Conservation (phyloP, 1,140 invertebrate species). For the Alviniconcha marisindica region DNA sequence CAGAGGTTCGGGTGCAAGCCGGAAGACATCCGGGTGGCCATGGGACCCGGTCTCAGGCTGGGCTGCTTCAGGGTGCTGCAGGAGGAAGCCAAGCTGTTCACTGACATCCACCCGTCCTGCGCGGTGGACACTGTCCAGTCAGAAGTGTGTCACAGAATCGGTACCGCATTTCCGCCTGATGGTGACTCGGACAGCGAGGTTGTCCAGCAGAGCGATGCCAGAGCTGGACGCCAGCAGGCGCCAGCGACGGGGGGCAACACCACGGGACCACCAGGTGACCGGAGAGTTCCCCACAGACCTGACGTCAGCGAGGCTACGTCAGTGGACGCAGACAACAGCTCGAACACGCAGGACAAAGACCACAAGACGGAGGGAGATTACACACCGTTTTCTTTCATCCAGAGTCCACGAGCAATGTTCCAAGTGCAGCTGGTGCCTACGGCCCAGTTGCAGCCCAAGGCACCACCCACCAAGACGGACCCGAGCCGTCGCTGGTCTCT, state of each 20-base stretch:
- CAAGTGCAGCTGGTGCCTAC: neutral
- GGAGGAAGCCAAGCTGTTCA: slow-evolving; percentile 37
- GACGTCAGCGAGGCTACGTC: no score
- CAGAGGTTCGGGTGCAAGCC: slow-evolving; percentile 39
- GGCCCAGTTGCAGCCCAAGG: neutral
- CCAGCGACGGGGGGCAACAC: no score
- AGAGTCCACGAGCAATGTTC: neutral
- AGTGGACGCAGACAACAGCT: no score
- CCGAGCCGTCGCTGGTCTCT: slow-evolving; percentile 41
- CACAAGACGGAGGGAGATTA: no score
- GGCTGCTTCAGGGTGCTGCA: slow-evolving; percentile 43
- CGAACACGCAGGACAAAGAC: no score
- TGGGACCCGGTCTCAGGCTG: slow-evolving; percentile 52
- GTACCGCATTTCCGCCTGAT: no score
- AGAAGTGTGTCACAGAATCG: neutral
- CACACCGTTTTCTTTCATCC: no score
- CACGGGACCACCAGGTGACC: no score
- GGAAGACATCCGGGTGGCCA: slow-evolving; percentile 50
- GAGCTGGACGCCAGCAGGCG: no score
- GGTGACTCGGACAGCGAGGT: no score
- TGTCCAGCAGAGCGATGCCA: no score
- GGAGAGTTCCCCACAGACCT: no score
- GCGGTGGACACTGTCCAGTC: neutral
- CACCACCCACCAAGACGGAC: neutral
- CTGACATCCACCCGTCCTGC: slow-evolving; percentile 42